phyloP scores from a whole-genome alignment of 2,797 vertebrate species.

The Odontamblyopus rebecca region DNA sequence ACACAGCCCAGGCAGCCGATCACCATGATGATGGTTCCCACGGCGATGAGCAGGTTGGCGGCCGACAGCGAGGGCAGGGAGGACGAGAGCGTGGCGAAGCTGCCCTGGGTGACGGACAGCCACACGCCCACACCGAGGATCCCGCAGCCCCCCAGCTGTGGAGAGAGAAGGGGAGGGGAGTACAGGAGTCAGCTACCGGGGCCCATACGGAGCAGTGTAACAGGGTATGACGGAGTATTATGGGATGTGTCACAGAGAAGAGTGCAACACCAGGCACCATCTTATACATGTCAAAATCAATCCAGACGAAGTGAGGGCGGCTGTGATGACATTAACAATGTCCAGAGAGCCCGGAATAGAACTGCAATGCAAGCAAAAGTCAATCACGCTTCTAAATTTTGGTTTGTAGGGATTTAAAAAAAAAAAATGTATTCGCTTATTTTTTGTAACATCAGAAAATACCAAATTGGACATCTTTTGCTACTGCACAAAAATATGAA shows the following conservation, averaged over 20 bases:
- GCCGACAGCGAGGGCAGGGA: constrained; percentile 95
- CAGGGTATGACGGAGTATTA: background rate
- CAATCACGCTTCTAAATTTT: no score
- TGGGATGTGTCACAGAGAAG: background rate
- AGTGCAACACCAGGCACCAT: background rate
- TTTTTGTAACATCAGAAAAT: no score
- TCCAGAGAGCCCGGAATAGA: no score
- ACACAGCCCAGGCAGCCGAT: constrained; percentile 96
- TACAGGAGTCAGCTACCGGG: constrained; percentile 29
- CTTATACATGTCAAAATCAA: background rate
- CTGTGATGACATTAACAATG: no score
- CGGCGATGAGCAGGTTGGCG: constrained; percentile 93
- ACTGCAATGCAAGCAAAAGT: no score
- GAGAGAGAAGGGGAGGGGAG: constrained; percentile 30
- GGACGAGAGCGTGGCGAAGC: constrained; percentile 95
- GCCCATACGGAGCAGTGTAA: background rate
- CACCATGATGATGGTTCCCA: constrained; percentile 94
- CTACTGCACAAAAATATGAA: no score
- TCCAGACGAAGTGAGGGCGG: background rate
- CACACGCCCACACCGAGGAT: constrained; percentile 96
- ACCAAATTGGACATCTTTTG: no score
- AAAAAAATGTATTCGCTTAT: no score
- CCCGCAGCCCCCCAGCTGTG: constrained; percentile 94
- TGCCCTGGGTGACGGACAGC: constrained; percentile 97
- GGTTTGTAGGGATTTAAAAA: no score